Conservation (phyloP, 23 tunicate species). For the Ciona savignyi region DNA sequence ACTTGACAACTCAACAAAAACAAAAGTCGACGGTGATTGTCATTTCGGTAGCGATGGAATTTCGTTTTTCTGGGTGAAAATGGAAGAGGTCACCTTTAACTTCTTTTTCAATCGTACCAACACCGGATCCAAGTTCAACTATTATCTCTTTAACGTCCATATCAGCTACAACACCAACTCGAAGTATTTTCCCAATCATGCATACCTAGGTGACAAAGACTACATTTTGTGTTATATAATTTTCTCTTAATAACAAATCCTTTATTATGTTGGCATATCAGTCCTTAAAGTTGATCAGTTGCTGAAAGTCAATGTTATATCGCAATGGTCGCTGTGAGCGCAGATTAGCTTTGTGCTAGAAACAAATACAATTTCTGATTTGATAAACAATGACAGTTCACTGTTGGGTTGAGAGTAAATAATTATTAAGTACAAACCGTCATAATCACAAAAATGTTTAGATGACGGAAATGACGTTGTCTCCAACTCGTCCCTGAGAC, state of each 20-base stretch:
- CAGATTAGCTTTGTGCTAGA: too few species aligned
- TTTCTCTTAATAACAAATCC: too few species aligned
- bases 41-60: neutral
- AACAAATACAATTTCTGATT: too few species aligned
- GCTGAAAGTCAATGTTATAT: too few species aligned
- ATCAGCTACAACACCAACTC: conserved; percentile 38
- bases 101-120: conserved; percentile 56
- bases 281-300: too few species aligned
- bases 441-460: too few species aligned
- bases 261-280: too few species aligned
- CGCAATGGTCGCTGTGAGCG: too few species aligned
- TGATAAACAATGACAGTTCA: too few species aligned
- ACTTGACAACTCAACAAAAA: conserved; percentile 26
- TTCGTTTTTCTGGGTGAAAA: conserved; percentile 26
- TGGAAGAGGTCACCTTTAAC: conserved; percentile 31
- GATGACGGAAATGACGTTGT: neutral
- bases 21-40: conserved; percentile 7
- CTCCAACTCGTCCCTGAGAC: conserved; percentile 20
- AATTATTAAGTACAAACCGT: too few species aligned
- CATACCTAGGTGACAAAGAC: conserved; percentile 9
- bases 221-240: neutral
- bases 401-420: too few species aligned
- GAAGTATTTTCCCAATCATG: conserved; percentile 84
- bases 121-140: conserved; percentile 15
- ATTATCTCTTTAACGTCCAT: conserved; percentile 15